Percentiles rank a stretch among this genome's conserved stretches.
phyloP scores from a whole-genome alignment of 2,113 vertebrate genomes.

The Mus pahari region DNA sequence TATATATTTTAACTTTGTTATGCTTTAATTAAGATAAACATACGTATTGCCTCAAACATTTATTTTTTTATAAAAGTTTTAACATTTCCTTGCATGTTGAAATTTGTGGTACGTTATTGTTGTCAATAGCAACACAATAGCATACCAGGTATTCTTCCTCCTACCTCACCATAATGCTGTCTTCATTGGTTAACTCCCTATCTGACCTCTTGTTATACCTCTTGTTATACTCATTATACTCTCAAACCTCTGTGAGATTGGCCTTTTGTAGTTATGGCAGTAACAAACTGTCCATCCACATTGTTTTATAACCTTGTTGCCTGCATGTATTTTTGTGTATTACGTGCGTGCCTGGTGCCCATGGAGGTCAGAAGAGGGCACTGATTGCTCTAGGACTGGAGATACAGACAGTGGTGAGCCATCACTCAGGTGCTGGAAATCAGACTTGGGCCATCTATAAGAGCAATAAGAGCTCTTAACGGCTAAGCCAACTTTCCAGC shows the following conservation, averaged over 20 bases:
- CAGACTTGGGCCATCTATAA: not conserved
- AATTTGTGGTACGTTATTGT: not conserved
- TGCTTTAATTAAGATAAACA: not conserved
- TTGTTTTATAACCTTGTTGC: not conserved
- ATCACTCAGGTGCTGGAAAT: not conserved
- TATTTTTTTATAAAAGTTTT: not conserved
- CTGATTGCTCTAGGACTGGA: not conserved
- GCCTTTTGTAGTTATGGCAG: not conserved
- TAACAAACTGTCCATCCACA: no score
- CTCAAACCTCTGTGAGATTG: not conserved
- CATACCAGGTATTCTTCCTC: not conserved
- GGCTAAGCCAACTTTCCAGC: not conserved
- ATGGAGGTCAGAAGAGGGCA: not conserved
- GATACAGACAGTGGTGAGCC: not conserved
- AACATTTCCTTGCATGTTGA: not conserved
- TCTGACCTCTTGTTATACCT: not conserved
- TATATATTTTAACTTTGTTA: not conserved
- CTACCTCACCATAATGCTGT: not conserved
- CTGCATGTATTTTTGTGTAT: not conserved
- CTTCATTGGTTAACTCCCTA: not conserved
- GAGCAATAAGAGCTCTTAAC: not conserved
- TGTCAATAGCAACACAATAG: not conserved
- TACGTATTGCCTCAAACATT: not conserved
- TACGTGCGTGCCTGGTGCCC: not conserved
- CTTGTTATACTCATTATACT: not conserved